phyloP scores from a whole-genome alignment of 2,888 invertebrate species.

The Meiosimyza decipiens region DNA sequence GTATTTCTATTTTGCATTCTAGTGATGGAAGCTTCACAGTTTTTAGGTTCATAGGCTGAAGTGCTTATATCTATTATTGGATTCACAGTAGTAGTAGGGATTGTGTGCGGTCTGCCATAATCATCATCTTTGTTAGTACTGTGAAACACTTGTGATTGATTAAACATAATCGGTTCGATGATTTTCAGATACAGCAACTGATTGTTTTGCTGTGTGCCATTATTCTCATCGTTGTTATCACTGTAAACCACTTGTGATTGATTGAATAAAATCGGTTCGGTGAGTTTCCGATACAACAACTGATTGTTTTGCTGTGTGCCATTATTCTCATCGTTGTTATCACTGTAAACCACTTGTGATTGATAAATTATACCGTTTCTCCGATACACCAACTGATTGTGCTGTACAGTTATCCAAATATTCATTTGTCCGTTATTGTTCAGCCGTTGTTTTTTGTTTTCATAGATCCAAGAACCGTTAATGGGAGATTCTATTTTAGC shows the following conservation, averaged over 20 bases:
- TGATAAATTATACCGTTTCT: too few species aligned
- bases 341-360: background rate
- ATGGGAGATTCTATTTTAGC: slow-evolving; percentile 67
- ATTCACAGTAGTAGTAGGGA: slow-evolving; percentile 26
- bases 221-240: background rate
- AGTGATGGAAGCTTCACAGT: slow-evolving; percentile 38
- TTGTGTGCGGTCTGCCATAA: background rate
- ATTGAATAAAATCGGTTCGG: slow-evolving; percentile 44
- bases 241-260: background rate
- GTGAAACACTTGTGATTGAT: background rate
- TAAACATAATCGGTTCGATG: slow-evolving; percentile 44
- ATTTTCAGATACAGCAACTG: slow-evolving; percentile 65
- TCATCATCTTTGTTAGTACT: background rate
- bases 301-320: slow-evolving; percentile 55
- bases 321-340: background rate
- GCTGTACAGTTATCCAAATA: slow-evolving; percentile 73
- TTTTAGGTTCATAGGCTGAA: slow-evolving; percentile 14
- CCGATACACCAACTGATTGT: slow-evolving; percentile 67
- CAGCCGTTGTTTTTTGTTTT: slow-evolving; percentile 66
- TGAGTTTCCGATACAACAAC: slow-evolving; percentile 63
- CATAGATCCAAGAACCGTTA: slow-evolving; percentile 70
- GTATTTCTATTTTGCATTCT: slow-evolving; percentile 47
- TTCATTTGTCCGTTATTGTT: slow-evolving; percentile 71
- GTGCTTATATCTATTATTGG: slow-evolving; percentile 18
- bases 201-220: slow-evolving; percentile 21